Evolutionary conservation across 2,113 vertebrate species (phyloP).

Genomic region (Lophura nycthemera): DNA sequence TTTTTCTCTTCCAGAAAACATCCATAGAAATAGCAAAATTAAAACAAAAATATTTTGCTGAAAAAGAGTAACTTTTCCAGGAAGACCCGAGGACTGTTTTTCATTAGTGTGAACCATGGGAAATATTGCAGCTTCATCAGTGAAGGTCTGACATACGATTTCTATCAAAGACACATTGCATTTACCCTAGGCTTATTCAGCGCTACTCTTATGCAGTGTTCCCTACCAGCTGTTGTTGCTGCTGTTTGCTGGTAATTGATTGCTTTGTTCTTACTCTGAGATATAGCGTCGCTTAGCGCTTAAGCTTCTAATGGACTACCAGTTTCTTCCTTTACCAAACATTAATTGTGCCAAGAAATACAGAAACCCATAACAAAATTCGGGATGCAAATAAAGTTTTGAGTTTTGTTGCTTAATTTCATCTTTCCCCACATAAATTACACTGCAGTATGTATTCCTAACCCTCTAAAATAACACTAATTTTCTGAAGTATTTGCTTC

Average conservation of each 20-base stretch:
- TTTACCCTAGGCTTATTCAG: slow-evolving; percentile 64
- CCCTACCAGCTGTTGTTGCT: slow-evolving; percentile 65
- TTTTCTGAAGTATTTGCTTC: slow-evolving; percentile 25
- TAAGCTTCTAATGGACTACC: slow-evolving; percentile 54
- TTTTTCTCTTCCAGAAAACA: slow-evolving; percentile 54
- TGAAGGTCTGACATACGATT: slow-evolving; percentile 65
- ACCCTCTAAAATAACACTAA: slow-evolving; percentile 34
- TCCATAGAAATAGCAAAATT: slow-evolving; percentile 52
- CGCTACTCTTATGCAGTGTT: slow-evolving; percentile 34
- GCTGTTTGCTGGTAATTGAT: slow-evolving; percentile 69
- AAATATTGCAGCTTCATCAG: slow-evolving; percentile 65
- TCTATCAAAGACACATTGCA: slow-evolving; percentile 70
- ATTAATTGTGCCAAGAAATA: slow-evolving; percentile 39
- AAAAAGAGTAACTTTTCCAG: slow-evolving; percentile 37
- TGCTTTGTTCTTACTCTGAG: slow-evolving; percentile 59
- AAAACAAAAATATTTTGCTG: slow-evolving; percentile 59
- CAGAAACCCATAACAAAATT: not conserved
- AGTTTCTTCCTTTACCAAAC: slow-evolving; percentile 42
- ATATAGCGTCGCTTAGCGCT: slow-evolving; percentile 40
- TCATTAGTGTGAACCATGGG: slow-evolving; percentile 73
- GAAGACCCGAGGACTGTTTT: slow-evolving; percentile 64
- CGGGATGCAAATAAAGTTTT: not conserved
- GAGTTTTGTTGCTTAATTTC: slow-evolving; percentile 18
- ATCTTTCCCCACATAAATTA: not conserved
- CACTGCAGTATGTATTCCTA: not conserved